These are phyloP conservation scores for Gymnothorax reevesii DNA, from an alignment of 2,797 vertebrate species.

Conservation along the genomic window DNA sequence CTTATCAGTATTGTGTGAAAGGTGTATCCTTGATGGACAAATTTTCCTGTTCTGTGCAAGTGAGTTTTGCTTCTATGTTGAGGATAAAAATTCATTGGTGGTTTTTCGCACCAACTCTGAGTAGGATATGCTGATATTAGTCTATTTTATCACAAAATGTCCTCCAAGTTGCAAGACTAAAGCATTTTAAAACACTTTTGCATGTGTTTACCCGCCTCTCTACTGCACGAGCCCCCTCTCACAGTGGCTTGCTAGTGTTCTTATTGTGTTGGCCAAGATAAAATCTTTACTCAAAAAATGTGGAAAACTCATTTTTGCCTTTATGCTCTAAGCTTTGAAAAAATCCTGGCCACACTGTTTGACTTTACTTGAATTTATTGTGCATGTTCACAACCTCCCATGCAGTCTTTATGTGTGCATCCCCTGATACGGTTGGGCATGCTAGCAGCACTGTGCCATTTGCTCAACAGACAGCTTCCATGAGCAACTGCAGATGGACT, in stretches of 20 bases:
- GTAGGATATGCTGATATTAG: too few species aligned
- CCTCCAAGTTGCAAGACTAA: too few species aligned
- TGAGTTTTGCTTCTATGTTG: too few species aligned
- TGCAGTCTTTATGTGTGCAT: neutral
- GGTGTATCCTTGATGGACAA: neutral
- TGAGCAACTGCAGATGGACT: constrained; percentile 24
- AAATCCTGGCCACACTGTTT: neutral
- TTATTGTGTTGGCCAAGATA: too few species aligned
- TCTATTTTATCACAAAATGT: neutral
- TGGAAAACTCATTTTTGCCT: too few species aligned
- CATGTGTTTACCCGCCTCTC: too few species aligned
- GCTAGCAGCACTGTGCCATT: neutral
- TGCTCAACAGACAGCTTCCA: constrained; percentile 25
- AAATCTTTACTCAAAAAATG: too few species aligned
- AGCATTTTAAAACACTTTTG: neutral
- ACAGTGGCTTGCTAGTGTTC: too few species aligned
- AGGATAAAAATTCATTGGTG: too few species aligned
- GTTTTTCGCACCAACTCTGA: too few species aligned
- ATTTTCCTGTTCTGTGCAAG: neutral
- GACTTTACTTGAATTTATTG: neutral
- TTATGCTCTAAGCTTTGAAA: too few species aligned
- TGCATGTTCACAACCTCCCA: neutral
- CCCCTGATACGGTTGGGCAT: neutral
- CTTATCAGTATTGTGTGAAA: neutral
- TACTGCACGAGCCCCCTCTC: too few species aligned